Evolutionary conservation across 2,113 vertebrate genomes (phyloP), one percentile per base, ranked within the genome.

Genomic region (Poicephalus gulielmi): DNA sequence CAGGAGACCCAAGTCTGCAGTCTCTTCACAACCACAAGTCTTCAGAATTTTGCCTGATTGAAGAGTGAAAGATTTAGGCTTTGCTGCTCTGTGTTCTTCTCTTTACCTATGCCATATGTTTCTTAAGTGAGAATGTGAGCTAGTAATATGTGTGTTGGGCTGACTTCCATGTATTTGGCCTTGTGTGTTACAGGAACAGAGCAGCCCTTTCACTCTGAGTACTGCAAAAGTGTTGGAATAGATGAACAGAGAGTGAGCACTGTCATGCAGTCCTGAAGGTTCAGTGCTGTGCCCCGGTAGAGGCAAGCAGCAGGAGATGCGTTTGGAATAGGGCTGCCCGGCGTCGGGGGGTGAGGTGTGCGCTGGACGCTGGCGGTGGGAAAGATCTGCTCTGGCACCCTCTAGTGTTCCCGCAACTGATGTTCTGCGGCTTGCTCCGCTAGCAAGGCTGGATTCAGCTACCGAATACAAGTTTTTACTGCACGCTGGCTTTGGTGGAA

Each of bases 331-430:
- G 0, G 43, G 39, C 39, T 28, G 43, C 52, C 10, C 30, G 20
- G 30, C 17, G 60, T 18, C 1, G 1, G 31, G 37, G 83, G 11
- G 8, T 22, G 27, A 22, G 33, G 7, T 4, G 60, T 28, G 6
- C 27, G 77, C 79, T 4, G 60, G 37, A 3, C 28, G 59, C 83
- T 33, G 68, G 6, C 1, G 23, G 49, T 31, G 55, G 68, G 17
- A 86, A 63, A 83, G 28, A 24, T 57, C 77, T 33, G 43, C 86
- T 94, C 94, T 96, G 92, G 92, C 94, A 92, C 94, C 95, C 91
- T 84, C 95, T 95, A 96, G 92, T 62, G 88, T 77, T 93, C 50
- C 47, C 81, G 12, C 46, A 71, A 60, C 55, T 43, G 80, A 7
- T 39, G 66, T 24, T 94, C 25, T 33, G 47, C 27, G 0, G 0